A percentile compares a stretch with the other conserved stretches of the same genome.
Conservation (phyloP, 2,797 vertebrate genomes). For the Sphenodon punctatus region DNA sequence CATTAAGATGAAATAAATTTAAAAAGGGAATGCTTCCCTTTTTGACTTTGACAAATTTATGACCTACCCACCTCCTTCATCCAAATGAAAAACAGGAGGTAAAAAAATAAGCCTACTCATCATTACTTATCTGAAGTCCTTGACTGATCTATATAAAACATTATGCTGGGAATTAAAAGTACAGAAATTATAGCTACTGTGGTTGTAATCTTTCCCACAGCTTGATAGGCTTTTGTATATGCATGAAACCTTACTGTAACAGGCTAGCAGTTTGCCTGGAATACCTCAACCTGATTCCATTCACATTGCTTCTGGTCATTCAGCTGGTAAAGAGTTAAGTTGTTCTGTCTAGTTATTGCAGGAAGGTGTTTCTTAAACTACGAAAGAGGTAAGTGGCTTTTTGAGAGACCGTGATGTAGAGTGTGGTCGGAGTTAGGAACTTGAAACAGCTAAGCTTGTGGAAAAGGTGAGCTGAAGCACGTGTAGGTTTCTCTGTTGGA, state of each 20-base stretch:
- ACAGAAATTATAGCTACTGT: accelerated
- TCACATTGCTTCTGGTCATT: not conserved
- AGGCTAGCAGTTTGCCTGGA: not conserved
- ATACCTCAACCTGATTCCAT: accelerated
- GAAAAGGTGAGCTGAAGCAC: no score
- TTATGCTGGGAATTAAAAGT: not conserved
- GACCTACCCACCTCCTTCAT: not conserved
- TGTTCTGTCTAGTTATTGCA: not conserved
- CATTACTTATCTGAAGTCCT: not conserved
- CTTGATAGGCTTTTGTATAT: accelerated
- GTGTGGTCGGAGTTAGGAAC: no score
- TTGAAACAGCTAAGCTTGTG: no score
- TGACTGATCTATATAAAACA: not conserved
- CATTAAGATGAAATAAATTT: not conserved
- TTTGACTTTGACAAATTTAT: accelerated
- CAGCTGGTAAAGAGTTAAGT: not conserved
- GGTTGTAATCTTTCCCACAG: not conserved
- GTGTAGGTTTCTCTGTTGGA: no score
- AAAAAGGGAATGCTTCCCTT: not conserved
- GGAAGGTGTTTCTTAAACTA: no score
- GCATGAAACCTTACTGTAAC: not conserved
- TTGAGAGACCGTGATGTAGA: no score
- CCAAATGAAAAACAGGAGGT: not conserved
- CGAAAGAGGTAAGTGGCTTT: no score
- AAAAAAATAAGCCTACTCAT: accelerated